Evolutionary conservation across 2,888 invertebrate genomes (phyloP).

Genomic region (Cremastinae sp.): DNA sequence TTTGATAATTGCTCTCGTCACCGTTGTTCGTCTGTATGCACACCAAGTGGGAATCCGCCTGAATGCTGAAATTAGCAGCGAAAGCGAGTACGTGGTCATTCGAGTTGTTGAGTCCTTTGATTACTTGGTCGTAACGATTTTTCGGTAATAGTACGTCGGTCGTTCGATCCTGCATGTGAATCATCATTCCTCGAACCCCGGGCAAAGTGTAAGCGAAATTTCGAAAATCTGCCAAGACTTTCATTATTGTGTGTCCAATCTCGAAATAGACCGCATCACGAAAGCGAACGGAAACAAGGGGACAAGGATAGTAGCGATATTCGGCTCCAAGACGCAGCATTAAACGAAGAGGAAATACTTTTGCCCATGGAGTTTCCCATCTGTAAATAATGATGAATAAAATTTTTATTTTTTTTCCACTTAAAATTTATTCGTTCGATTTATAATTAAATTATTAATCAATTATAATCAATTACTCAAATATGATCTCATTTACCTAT

Average conservation of each 20-base stretch:
- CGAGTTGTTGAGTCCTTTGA: slow-evolving; percentile 89
- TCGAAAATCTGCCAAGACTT: slow-evolving; percentile 91
- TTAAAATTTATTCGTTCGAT: background rate
- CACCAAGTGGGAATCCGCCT: slow-evolving; percentile 92
- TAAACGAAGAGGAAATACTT: slow-evolving; percentile 88
- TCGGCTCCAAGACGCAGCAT: slow-evolving; percentile 91
- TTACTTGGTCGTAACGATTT: slow-evolving; percentile 87
- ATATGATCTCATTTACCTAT: slow-evolving; percentile 81
- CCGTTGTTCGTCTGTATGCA: slow-evolving; percentile 88
- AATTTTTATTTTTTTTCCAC: background rate
- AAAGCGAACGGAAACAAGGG: slow-evolving; percentile 88
- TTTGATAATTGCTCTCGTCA: slow-evolving; percentile 89
- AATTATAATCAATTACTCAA: background rate
- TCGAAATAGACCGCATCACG: slow-evolving; percentile 91
- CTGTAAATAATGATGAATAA: slow-evolving; percentile 70
- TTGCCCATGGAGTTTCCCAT: slow-evolving; percentile 92
- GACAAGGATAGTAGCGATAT: slow-evolving; percentile 92
- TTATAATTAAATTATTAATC: background rate
- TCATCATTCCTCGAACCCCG: slow-evolving; percentile 87
- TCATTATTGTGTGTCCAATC: slow-evolving; percentile 93
- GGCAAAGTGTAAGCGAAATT: slow-evolving; percentile 91
- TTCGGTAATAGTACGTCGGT: slow-evolving; percentile 89
- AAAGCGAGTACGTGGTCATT: slow-evolving; percentile 92
- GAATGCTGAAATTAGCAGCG: slow-evolving; percentile 88
- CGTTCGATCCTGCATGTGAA: slow-evolving; percentile 91